phyloP scores from a whole-genome alignment of 2,888 invertebrate genomes.

The Drosophila siamana region DNA sequence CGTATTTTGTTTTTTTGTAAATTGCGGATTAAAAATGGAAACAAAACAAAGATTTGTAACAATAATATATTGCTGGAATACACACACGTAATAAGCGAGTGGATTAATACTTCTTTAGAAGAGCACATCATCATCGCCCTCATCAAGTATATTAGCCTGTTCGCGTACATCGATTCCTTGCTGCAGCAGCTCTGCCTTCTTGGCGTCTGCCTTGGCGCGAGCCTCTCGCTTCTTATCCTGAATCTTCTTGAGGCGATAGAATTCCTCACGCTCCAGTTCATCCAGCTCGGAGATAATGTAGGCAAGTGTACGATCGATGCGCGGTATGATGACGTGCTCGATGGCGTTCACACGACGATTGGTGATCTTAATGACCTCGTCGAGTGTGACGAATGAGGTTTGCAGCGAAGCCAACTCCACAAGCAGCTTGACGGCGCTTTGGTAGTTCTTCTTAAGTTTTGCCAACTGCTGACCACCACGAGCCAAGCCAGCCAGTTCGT shows the following conservation, averaged over 20 bases:
- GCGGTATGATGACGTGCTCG: conserved; percentile 99
- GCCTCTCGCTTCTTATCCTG: conserved; percentile 97
- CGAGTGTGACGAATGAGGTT: conserved; percentile 98
- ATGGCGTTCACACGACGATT: conserved; percentile 99
- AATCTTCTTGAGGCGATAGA: conserved; percentile 96
- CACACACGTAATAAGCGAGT: conserved; percentile 30
- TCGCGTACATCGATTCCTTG: conserved; percentile 85
- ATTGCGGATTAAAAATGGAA: conserved; percentile 70
- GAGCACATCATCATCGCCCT: conserved; percentile 95
- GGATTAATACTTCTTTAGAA: conserved; percentile 87
- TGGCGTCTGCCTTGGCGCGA: conserved; percentile 89
- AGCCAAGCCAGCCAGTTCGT: conserved; percentile 98
- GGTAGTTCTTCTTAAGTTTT: conserved; percentile 99
- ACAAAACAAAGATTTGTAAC: conserved; percentile 67
- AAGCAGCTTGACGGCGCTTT: conserved; percentile 96
- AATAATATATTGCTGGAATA: conserved; percentile 75
- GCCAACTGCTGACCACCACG: conserved; percentile 98
- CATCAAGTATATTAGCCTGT: conserved; percentile 89
- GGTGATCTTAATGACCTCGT: conserved; percentile 99
- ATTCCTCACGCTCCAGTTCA: conserved; percentile 99
- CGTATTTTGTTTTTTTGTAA: conserved; percentile 42
- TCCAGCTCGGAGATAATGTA: conserved; percentile 99
- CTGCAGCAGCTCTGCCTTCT: conserved; percentile 85
- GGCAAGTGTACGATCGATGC: conserved; percentile 96
- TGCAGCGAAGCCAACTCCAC: conserved; percentile 99